Evolutionary conservation across 2,797 vertebrate genomes (phyloP).

Genomic region (Prionace glauca): DNA sequence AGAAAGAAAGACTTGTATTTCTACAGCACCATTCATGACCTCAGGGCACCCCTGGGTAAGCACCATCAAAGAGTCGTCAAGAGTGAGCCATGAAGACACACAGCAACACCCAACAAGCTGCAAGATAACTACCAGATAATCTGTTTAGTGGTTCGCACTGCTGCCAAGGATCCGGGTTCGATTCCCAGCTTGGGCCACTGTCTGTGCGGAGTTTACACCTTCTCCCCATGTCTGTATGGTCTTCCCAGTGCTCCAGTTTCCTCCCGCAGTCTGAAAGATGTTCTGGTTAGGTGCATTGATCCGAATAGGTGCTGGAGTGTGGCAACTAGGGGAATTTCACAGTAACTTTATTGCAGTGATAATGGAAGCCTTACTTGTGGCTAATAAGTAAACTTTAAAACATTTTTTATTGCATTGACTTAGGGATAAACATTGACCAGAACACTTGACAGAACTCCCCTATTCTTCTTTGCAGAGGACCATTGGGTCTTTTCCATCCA

Average conservation of each 20-base stretch:
- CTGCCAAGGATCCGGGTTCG: too few relatives aligned
- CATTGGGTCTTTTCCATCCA: background rate
- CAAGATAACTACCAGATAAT: background rate
- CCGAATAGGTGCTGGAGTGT: too few relatives aligned
- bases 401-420: background rate
- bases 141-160: background rate
- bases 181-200: too few relatives aligned
- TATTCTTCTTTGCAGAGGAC: background rate
- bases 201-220: too few relatives aligned
- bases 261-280: too few relatives aligned
- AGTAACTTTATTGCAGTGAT: too few relatives aligned
- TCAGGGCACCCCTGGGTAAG: background rate
- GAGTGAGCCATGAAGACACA: background rate
- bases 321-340: too few relatives aligned
- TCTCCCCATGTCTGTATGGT: too few relatives aligned
- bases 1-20: background rate
- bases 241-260: too few relatives aligned
- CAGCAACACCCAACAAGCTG: background rate
- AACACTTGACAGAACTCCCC: background rate
- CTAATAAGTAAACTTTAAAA: too few relatives aligned
- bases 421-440: background rate
- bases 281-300: too few relatives aligned
- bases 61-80: background rate
- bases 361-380: too few relatives aligned
- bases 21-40: background rate